Percentiles rank a stretch among this genome's conserved stretches.
Conservation (phyloP, 2,797 vertebrate species). For the Micromesistius poutassou region DNA sequence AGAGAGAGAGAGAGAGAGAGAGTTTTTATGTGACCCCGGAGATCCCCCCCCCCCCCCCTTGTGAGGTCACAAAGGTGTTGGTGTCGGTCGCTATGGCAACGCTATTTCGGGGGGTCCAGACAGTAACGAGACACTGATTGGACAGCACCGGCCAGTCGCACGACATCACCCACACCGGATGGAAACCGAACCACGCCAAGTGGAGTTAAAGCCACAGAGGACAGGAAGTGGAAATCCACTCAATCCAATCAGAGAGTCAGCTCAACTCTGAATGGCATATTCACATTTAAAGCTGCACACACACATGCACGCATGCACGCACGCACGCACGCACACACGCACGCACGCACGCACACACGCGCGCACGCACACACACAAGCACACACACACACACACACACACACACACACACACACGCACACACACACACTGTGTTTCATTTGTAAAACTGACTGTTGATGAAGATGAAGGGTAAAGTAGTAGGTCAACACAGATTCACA, state of each 20-base stretch:
- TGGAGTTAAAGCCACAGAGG: neutral
- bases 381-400: neutral
- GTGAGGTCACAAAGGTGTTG: slow-evolving; percentile 1
- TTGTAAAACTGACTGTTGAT: no score
- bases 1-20: neutral
- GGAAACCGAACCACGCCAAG: neutral
- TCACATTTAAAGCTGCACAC: neutral
- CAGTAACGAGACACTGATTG: neutral
- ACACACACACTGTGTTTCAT: no score
- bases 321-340: no score
- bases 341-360: no score
- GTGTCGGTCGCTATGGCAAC: neutral
- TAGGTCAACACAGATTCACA: no score
- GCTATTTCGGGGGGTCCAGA: neutral
- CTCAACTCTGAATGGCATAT: no score
- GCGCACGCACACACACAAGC: neutral
- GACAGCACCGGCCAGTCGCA: neutral
- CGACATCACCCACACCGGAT: neutral
- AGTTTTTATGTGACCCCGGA: neutral
- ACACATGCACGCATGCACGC: neutral
- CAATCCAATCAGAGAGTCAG: no score
- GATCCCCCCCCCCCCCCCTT: neutral
- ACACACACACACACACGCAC: no score
- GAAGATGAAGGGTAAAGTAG: no score
- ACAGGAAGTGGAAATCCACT: neutral